Conservation (phyloP, 2,888 invertebrate genomes). For the Drosophila barbarae region DNA sequence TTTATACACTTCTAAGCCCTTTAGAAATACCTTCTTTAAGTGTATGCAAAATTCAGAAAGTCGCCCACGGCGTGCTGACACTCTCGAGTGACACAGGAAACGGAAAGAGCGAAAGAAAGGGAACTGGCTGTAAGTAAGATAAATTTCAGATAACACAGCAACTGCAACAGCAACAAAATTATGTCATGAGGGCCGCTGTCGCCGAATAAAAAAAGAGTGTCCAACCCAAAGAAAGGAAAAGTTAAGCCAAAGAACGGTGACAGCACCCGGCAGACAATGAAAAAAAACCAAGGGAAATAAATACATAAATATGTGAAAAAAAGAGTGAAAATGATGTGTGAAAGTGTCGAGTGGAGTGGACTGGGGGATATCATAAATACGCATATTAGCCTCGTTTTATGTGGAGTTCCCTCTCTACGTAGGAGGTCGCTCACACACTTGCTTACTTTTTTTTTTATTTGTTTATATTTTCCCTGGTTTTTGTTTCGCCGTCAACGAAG, state of each 20-base stretch:
- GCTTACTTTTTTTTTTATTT: background rate
- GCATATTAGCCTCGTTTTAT: constrained; percentile 73
- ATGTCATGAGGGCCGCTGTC: constrained; percentile 34
- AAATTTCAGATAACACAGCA: constrained; percentile 25
- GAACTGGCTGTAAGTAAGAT: constrained; percentile 29
- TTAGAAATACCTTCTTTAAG: background rate
- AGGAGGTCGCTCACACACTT: constrained; percentile 40
- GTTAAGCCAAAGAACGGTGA: constrained; percentile 32
- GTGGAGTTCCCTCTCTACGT: constrained; percentile 17
- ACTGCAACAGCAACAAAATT: constrained; percentile 26
- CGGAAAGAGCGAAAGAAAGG: background rate
- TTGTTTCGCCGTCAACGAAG: constrained; percentile 51
- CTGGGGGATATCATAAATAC: constrained; percentile 60
- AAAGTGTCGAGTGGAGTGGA: constrained; percentile 32
- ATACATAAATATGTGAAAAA: constrained; percentile 59
- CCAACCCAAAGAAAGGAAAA: constrained; percentile 36
- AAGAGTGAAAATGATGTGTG: constrained; percentile 63
- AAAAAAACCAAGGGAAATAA: constrained; percentile 23
- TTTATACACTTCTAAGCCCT: background rate
- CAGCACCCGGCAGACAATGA: constrained; percentile 47
- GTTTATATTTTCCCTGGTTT: constrained; percentile 14
- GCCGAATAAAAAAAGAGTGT: constrained; percentile 5
- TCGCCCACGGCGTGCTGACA: constrained; percentile 13
- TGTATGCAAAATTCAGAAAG: constrained; percentile 4
- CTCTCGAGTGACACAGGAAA: constrained; percentile 24